A percentile compares a stretch with the other conserved stretches of the same genome.
Evolutionary conservation across 2,797 vertebrate genomes (phyloP).

Genomic region (Pygocentrus nattereri): DNA sequence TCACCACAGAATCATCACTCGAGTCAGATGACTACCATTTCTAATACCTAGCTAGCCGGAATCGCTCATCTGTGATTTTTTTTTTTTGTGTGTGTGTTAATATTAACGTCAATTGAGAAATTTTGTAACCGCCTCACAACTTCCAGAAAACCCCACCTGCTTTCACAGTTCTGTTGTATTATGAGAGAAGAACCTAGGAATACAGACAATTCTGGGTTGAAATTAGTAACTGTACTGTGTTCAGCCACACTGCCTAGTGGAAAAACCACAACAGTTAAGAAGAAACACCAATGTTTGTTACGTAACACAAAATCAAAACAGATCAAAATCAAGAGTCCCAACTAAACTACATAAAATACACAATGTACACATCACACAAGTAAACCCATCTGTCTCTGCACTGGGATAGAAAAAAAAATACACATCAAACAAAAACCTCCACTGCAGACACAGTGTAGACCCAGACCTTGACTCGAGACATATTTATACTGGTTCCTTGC

Average conservation of each 20-base stretch:
- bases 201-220: background rate
- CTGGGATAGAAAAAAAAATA: background rate
- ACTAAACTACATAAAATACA: constrained; percentile 8
- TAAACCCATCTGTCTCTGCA: background rate
- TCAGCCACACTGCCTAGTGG: background rate
- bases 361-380: constrained; percentile 15
- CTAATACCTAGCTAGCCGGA: too few species aligned
- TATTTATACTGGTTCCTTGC: constrained; percentile 67
- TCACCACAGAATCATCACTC: too few species aligned
- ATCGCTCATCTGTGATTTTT: too few species aligned
- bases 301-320: constrained; percentile 11
- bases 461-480: constrained; percentile 66
- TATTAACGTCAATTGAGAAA: too few species aligned
- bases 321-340: too few species aligned
- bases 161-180: background rate
- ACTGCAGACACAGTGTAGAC: constrained; percentile 60
- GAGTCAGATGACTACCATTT: too few species aligned
- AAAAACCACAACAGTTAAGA: background rate
- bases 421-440: constrained; percentile 45
- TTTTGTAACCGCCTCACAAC: too few species aligned
- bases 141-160: too few species aligned
- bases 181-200: background rate
- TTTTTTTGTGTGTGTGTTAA: too few species aligned
- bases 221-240: background rate
- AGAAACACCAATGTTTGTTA: constrained; percentile 1